phyloP scores from a whole-genome alignment of 2,113 vertebrate genomes.

The Acinonyx jubatus region DNA sequence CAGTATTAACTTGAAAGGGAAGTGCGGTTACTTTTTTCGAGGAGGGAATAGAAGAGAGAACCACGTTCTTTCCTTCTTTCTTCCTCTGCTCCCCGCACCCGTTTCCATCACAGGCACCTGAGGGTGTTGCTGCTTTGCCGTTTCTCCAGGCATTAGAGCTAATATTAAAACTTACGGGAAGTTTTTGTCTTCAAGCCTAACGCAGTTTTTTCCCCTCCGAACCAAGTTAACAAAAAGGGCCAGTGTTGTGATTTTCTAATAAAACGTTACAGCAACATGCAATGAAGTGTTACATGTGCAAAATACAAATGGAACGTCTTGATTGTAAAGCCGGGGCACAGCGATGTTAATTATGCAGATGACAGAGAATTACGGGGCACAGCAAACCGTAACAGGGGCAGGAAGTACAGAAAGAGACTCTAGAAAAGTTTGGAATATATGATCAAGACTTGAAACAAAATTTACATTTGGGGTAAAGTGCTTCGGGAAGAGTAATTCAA shows the following conservation, averaged over 20 bases:
- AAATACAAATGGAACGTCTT: rapidly evolving
- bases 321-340: background rate
- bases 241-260: background rate
- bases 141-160: background rate
- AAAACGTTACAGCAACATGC: background rate
- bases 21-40: background rate
- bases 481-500: background rate
- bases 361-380: background rate
- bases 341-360: background rate
- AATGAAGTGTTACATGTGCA: background rate
- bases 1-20: too few relatives aligned
- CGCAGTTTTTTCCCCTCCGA: background rate
- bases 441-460: background rate
- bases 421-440: background rate
- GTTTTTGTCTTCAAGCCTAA: background rate
- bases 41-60: background rate
- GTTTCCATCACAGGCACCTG: background rate
- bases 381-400: background rate
- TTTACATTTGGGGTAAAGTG: background rate
- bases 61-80: background rate
- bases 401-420: background rate
- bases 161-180: background rate
- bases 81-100: background rate
- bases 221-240: background rate
- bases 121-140: background rate